Conservation (phyloP, 2,888 invertebrate genomes). For the Microplitis manilae region DNA sequence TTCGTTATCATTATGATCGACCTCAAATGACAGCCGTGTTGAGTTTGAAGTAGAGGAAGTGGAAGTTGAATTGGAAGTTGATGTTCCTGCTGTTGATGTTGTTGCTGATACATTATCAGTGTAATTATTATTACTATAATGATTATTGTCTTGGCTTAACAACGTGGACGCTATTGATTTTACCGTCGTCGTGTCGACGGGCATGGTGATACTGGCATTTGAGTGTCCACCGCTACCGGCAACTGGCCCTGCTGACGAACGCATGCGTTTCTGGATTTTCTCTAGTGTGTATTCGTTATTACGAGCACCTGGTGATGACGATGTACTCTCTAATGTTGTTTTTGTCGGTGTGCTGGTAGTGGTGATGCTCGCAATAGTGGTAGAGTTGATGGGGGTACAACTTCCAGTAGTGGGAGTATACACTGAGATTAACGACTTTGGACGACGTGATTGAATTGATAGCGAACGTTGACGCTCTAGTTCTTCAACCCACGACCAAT, state of each 20-base stretch:
- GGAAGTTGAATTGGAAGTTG: conserved; percentile 23
- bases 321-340: conserved; percentile 16
- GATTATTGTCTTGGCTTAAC: background rate
- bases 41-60: conserved; percentile 26
- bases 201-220: conserved; percentile 68
- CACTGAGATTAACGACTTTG: conserved; percentile 3
- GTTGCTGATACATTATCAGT: too few species aligned
- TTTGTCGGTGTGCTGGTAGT: conserved; percentile 18
- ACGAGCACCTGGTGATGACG: conserved; percentile 9
- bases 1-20: conserved; percentile 38
- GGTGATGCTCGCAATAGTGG: conserved; percentile 12
- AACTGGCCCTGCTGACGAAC: conserved; percentile 47
- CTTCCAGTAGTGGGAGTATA: conserved; percentile 21
- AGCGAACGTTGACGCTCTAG: conserved; percentile 57
- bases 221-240: conserved; percentile 49
- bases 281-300: conserved; percentile 24
- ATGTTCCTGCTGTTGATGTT: background rate
- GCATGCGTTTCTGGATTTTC: conserved; percentile 54
- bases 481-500: conserved; percentile 70
- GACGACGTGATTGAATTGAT: background rate
- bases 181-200: conserved; percentile 66
- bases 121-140: too few species aligned
- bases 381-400: background rate
- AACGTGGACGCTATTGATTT: conserved; percentile 54
- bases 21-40: conserved; percentile 43